Conservation (phyloP, 2,888 invertebrate species). For the Agonopterix arenella region DNA sequence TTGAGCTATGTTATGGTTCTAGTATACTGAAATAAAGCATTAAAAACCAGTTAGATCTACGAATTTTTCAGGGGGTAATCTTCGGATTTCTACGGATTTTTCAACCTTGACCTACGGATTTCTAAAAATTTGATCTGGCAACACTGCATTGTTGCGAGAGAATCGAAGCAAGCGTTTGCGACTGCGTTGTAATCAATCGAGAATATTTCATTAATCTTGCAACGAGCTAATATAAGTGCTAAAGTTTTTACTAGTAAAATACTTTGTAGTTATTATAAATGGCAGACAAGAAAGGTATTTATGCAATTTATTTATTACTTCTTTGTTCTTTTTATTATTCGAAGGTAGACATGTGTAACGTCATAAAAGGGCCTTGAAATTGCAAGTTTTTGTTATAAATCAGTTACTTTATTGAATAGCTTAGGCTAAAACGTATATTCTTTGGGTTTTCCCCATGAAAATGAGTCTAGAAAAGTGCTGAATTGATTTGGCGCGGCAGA, state of each 20-base stretch:
- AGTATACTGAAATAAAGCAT: too few relatives aligned
- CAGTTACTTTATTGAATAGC: not conserved
- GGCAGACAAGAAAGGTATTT: conserved; percentile 78
- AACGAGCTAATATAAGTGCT: conserved; percentile 31
- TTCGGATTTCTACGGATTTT: too few relatives aligned
- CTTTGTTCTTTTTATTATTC: conserved; percentile 56
- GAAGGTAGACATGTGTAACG: conserved; percentile 68
- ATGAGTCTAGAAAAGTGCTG: conserved; percentile 5
- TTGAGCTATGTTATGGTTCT: too few relatives aligned
- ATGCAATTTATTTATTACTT: conserved; percentile 44
- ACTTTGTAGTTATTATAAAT: conserved; percentile 54
- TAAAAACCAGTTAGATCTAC: too few relatives aligned
- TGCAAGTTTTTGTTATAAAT: conserved; percentile 21
- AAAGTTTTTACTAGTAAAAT: conserved; percentile 37
- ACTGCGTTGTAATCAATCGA: conserved; percentile 40
- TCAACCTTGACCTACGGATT: too few relatives aligned
- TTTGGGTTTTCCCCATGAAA: conserved; percentile 3
- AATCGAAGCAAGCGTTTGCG: conserved; percentile 36
- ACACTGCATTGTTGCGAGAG: not conserved
- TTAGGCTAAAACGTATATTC: not conserved
- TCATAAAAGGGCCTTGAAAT: conserved; percentile 41
- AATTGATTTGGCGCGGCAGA: conserved; percentile 23
- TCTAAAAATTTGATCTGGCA: too few relatives aligned
- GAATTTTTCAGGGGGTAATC: too few relatives aligned
- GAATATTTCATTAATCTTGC: conserved; percentile 31